A percentile compares a stretch with the other conserved stretches of the same genome.
These are phyloP conservation scores for Cirrhinus molitorella DNA, from an alignment of 2,797 vertebrate genomes.

Conservation along the genomic window DNA sequence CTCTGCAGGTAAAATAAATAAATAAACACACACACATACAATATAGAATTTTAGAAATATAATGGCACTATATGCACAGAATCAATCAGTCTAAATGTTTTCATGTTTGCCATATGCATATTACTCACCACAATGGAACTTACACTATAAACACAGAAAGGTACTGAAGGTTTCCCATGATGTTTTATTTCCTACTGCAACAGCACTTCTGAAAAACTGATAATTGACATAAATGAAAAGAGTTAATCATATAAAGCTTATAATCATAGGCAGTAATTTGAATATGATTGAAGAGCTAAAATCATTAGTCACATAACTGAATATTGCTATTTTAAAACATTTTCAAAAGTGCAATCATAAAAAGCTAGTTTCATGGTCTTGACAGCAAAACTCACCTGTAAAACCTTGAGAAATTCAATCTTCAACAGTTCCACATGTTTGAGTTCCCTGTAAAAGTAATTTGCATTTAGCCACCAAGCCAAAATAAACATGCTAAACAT, in stretches of 20 bases:
- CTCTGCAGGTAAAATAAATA: neutral
- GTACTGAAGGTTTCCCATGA: constrained; percentile 59
- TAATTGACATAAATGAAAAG: no score
- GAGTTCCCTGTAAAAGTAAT: neutral
- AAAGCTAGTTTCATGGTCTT: neutral
- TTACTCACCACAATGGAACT: constrained; percentile 56
- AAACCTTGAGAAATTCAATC: neutral
- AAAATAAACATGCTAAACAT: neutral
- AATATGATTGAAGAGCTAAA: neutral
- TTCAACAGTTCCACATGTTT: neutral
- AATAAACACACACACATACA: neutral
- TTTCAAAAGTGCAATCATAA: neutral
- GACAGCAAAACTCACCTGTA: neutral
- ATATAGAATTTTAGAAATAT: neutral
- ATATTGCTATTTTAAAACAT: neutral
- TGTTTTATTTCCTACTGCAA: constrained; percentile 8
- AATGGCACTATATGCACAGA: neutral
- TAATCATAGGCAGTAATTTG: neutral
- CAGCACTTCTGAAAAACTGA: neutral
- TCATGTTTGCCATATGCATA: neutral
- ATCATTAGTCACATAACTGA: neutral
- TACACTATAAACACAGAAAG: constrained; percentile 67
- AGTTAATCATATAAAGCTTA: neutral
- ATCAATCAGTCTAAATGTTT: neutral
- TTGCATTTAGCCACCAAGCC: neutral